phyloP scores from a whole-genome alignment of 2,113 vertebrate species.

The Albula goreensis region DNA sequence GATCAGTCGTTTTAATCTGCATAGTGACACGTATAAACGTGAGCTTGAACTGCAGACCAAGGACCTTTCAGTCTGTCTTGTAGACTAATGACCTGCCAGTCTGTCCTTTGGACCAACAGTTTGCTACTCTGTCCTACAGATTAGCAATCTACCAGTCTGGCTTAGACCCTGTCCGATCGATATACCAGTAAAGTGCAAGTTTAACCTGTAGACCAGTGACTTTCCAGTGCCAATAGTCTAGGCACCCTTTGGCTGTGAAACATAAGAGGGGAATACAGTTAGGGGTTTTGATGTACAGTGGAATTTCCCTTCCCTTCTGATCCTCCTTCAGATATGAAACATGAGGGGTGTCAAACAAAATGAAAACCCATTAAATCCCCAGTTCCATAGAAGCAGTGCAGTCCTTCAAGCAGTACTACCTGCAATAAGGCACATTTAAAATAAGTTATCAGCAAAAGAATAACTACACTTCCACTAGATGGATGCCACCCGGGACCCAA shows the following conservation, averaged over 20 bases:
- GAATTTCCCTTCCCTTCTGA: not conserved
- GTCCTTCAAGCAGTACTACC: too few relatives aligned
- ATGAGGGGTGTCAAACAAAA: not conserved
- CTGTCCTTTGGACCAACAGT: too few relatives aligned
- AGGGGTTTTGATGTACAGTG: too few relatives aligned
- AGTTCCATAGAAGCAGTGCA: not conserved
- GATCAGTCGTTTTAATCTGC: too few relatives aligned
- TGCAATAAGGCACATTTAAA: too few relatives aligned
- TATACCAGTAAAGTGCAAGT: not conserved
- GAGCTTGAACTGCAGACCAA: not conserved
- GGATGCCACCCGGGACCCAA: too few relatives aligned
- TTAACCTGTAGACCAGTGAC: not conserved
- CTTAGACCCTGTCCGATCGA: not conserved
- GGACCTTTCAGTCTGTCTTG: not conserved
- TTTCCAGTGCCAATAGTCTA: not conserved
- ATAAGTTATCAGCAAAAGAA: not conserved
- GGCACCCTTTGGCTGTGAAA: not conserved
- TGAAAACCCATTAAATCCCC: not conserved
- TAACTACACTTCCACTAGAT: not conserved
- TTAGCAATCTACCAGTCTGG: too few relatives aligned
- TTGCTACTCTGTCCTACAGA: too few relatives aligned
- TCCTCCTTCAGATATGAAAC: not conserved
- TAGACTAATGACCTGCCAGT: not conserved
- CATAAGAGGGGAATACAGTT: not conserved
- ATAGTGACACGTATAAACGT: too few relatives aligned